These are phyloP conservation scores for Scortum barcoo DNA, from an alignment of 2,113 vertebrate genomes.

Conservation along the genomic window DNA sequence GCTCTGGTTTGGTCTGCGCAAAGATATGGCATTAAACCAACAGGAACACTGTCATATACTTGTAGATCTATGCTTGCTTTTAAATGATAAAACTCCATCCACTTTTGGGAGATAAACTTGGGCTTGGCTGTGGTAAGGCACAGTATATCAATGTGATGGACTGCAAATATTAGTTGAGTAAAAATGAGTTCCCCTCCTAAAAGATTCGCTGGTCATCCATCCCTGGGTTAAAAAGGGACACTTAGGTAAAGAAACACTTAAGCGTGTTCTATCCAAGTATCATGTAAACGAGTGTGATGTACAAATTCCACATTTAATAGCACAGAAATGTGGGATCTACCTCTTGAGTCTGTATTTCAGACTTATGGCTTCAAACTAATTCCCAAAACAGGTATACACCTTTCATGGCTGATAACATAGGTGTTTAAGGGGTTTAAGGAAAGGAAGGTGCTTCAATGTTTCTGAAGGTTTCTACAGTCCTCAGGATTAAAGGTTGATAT, in stretches of 20 bases:
- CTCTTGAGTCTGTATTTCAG: constrained; percentile 39
- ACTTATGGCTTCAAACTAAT: constrained; percentile 72
- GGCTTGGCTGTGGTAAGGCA: constrained; percentile 76
- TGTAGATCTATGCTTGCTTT: not conserved
- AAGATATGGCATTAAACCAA: constrained; percentile 45
- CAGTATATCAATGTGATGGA: constrained; percentile 43
- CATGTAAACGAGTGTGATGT: constrained; percentile 67
- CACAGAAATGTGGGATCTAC: constrained; percentile 34
- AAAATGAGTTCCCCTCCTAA: not conserved
- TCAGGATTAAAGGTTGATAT: not conserved
- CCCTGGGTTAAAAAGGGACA: constrained; percentile 64
- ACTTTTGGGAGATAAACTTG: constrained; percentile 26
- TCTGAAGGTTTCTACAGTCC: not conserved
- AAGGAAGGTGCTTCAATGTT: constrained; percentile 11
- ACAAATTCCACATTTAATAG: constrained; percentile 26
- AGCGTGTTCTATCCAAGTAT: constrained; percentile 18
- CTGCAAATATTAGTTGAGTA: not conserved
- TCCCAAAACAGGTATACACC: constrained; percentile 30
- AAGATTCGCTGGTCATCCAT: constrained; percentile 43
- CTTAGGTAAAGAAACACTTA: constrained; percentile 49
- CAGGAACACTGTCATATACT: not conserved
- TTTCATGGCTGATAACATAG: constrained; percentile 24
- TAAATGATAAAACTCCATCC: not conserved
- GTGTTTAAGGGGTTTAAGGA: not conserved
- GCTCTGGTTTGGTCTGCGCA: constrained; percentile 56